Evolutionary conservation across 2,113 vertebrate genomes (phyloP), one percentile per base, ranked within the genome.

Genomic region (Gnathonemus longibarbis): DNA sequence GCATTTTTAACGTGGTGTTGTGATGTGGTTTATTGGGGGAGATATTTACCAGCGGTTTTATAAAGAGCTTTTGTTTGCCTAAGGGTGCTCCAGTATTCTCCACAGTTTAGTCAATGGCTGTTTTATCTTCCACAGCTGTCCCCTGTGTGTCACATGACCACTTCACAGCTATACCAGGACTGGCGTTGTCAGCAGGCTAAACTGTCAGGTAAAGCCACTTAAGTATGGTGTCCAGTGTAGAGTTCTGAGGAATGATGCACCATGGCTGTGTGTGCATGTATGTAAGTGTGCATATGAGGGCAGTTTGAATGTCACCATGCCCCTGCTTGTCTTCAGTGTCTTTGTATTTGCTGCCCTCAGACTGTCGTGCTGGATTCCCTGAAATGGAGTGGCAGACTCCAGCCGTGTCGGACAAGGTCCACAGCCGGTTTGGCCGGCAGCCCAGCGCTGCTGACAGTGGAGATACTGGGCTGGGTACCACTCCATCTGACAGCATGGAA

Each of bases 301-400:
- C 85, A 35, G n/a, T 58, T 11, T 15, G 83, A 49, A 48, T 11
- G 45, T 85, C 15, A 31, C 86, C 27, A 7, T 35, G 17, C 19
- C 10, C 24, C n/a, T 46, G 50, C 49, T 21, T 46, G 31, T 90
- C 39, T 10, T 10, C 2, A 5, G 2, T 13, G 83, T 66, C 0
- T 45, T 15, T 90, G 53, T 87, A 35, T 15, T 24, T 39, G n/a
- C 39, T 85, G 24, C 24, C 31, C 46, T 31, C 62, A 70, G 84
- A 70, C 45, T 49, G 45, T 27, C 27, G 17, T 94, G 94, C 91
- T 89, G 93, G 91, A 35, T 94, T 96, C 93, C 88, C 77, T 94
- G 94, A 97, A 91, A 96, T 95, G 88, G 97, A 98, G 92, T 99
- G 98, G 97, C 96, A 97, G 93, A 97, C 97, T 0, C 96, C 96